phyloP scores from a whole-genome alignment of 2,113 vertebrate species.

The Anser brachyrhynchus region DNA sequence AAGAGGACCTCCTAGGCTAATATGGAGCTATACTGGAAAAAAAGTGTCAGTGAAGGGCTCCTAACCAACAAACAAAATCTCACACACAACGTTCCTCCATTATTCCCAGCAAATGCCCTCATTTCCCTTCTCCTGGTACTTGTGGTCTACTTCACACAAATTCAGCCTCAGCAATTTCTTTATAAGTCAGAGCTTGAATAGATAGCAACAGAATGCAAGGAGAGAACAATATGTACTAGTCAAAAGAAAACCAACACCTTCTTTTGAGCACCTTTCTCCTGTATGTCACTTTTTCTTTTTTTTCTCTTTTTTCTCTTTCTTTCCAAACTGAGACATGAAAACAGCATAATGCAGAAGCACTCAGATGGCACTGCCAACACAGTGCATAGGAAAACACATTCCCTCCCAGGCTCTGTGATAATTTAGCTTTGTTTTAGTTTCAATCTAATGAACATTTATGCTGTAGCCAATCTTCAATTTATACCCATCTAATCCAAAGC shows the following conservation, averaged over 20 bases:
- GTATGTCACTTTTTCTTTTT: background rate
- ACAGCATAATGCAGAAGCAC: constrained; percentile 13
- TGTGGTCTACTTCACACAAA: background rate
- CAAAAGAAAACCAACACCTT: background rate
- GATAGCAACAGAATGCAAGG: background rate
- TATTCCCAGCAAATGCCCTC: background rate
- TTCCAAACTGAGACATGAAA: background rate
- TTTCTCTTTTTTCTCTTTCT: background rate
- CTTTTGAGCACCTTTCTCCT: background rate
- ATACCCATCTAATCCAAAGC: constrained; percentile 55
- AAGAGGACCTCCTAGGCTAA: background rate
- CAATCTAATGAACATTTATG: constrained; percentile 61
- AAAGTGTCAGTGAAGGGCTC: background rate
- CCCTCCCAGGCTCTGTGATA: constrained; percentile 25
- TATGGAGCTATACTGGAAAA: background rate
- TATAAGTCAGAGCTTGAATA: background rate
- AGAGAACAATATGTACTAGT: background rate
- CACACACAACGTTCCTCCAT: background rate
- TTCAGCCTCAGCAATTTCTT: background rate
- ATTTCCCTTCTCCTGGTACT: background rate
- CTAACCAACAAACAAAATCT: background rate
- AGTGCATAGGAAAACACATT: constrained; percentile 32
- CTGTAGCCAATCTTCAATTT: constrained; percentile 57
- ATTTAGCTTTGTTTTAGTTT: constrained; percentile 66
- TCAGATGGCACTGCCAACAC: constrained; percentile 14